Conservation (phyloP, 2,888 invertebrate genomes). For the Leptura quadrifasciata region DNA sequence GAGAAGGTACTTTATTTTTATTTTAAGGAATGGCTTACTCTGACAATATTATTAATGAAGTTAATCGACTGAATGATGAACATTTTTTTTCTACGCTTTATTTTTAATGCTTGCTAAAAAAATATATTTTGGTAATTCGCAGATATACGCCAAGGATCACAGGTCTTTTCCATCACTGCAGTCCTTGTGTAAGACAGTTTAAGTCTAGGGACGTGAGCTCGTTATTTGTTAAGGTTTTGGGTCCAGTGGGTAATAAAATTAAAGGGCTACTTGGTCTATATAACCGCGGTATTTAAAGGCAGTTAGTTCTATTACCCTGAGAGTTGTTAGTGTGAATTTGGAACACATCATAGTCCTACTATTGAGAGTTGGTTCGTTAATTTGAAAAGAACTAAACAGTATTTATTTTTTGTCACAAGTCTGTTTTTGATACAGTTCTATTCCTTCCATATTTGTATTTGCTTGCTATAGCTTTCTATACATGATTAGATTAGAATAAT, state of each 20-base stretch:
- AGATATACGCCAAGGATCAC: background rate
- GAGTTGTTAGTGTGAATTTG: background rate
- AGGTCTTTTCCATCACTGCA: background rate
- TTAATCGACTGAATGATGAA: background rate
- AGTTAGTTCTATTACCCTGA: background rate
- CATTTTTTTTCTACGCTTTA: background rate
- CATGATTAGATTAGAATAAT: too few relatives aligned
- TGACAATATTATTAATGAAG: background rate
- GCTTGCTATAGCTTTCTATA: too few relatives aligned
- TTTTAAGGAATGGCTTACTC: background rate
- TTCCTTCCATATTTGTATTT: too few relatives aligned
- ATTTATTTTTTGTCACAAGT: too few relatives aligned
- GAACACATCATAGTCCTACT: background rate
- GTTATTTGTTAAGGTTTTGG: slow-evolving; percentile 4
- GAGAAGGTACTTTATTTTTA: background rate
- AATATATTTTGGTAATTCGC: background rate
- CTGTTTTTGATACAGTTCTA: too few relatives aligned
- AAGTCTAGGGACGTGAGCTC: background rate
- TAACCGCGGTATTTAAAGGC: background rate
- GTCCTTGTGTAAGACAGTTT: background rate
- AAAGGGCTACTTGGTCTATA: background rate
- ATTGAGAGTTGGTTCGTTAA: too few relatives aligned
- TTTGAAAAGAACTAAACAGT: too few relatives aligned
- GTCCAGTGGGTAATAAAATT: background rate
- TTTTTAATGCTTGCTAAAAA: too few relatives aligned